phyloP scores from a whole-genome alignment of 1,140 invertebrate species.

The Pseudachorutes palmiensis region DNA sequence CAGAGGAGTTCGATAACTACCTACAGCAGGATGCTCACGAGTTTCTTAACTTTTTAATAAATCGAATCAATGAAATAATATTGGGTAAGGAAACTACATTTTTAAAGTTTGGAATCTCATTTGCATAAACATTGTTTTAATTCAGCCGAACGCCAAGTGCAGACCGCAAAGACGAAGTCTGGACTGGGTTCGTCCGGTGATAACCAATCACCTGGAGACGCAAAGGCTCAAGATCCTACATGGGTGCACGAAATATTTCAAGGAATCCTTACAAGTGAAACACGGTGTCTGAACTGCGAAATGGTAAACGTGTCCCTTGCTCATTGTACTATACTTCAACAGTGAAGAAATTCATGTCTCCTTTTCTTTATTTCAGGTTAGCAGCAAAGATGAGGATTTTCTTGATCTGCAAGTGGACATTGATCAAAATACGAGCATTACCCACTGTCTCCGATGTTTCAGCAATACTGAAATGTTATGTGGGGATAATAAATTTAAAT shows the following conservation, averaged over 20 bases:
- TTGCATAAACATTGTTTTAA: conserved; percentile 27
- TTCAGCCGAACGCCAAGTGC: conserved; percentile 65
- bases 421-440: conserved; percentile 98
- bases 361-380: conserved; percentile 49
- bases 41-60: conserved; percentile 97
- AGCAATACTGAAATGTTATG: conserved; percentile 98
- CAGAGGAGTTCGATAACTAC: conserved; percentile 98
- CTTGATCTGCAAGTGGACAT: conserved; percentile 98
- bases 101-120: neutral
- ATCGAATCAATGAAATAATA: conserved; percentile 90
- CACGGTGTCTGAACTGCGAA: conserved; percentile 97
- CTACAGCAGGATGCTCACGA: conserved; percentile 99
- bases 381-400: conserved; percentile 99
- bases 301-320: conserved; percentile 56
- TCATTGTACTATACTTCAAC: neutral
- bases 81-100: conserved; percentile 54
- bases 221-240: conserved; percentile 70
- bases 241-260: conserved; percentile 99
- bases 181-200: conserved; percentile 4
- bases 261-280: conserved; percentile 97
- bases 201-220: conserved; percentile 15
- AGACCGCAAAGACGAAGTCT: conserved; percentile 43
- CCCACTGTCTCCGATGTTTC: conserved; percentile 94
- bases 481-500: conserved; percentile 99
- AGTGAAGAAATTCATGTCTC: neutral